Evolutionary conservation across 2,797 vertebrate species (phyloP), one percentile per base, ranked within the genome.

Genomic region (Sternarchorhynchus goeldii): DNA sequence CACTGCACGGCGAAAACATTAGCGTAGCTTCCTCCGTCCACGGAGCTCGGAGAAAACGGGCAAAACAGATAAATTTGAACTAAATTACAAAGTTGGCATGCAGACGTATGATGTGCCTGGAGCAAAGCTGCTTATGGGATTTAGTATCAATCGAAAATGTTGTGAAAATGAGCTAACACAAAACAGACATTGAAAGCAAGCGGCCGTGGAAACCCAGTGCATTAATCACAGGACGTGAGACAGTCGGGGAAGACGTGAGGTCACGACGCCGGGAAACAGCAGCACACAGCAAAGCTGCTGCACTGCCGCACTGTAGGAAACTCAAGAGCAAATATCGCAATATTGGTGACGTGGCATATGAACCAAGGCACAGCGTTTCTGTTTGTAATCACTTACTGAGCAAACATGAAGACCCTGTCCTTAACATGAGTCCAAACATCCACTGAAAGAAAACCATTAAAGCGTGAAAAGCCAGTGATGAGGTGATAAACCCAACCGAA

Each of bases 41-140:
- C 25, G 2, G 45, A 50, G 45, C 45, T 14, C 12, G 45, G 25
- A 25, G 25, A 10, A 31, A 60, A 45, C 4, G 7, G 31, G 25
- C 18, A 53, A 64, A 65, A 66, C 20, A 36, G 45, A 75, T 21
- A 53, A 16, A 34, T 53, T 32, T 31, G 31, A 63, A 75, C 64
- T 75, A 66, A 75, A 65, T 75, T 55, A 65, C 25, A 64, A 31
- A 55, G 60, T 41, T 45, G 60, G 41, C 58, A 63, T 50, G 39
- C 59, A 64, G 21, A 53, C 7, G 17, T 39, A 53, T 6, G 41
- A 69, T 80, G 71, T 18, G 76, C 68, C 60, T 60, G 63, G 62
- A 73, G 77, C 63, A 82, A 84, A 87, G 82, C 77, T 80, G 84
- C 83, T 88, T 84, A 84, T 45, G 29, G 82, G 84, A 72, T 85